phyloP scores from a whole-genome alignment of 2,113 vertebrate genomes.

The Cinclus mexicanus region DNA sequence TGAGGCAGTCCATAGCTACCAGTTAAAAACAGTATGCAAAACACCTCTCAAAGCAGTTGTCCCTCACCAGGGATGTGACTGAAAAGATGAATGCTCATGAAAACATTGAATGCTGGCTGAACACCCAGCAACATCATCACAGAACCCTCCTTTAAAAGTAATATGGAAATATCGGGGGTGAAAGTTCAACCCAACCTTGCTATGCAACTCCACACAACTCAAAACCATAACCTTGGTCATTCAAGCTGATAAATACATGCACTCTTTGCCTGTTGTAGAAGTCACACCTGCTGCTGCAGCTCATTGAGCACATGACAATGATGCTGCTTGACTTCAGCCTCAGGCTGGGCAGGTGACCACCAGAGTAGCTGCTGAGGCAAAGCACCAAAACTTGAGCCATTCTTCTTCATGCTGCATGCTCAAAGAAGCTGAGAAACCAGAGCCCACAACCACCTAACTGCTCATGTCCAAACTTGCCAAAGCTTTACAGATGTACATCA shows the following conservation, averaged over 20 bases:
- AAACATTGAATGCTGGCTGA: neutral
- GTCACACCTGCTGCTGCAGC: neutral
- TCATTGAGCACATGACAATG: accelerated
- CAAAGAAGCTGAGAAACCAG: neutral
- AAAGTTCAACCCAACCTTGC: neutral
- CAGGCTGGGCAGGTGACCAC: neutral
- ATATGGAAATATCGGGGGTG: neutral
- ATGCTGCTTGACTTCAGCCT: neutral
- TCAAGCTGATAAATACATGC: neutral
- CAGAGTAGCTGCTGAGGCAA: neutral
- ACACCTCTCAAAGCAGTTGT: neutral
- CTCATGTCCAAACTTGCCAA: neutral
- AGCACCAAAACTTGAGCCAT: neutral
- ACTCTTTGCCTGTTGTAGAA: neutral
- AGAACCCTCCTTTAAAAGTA: neutral
- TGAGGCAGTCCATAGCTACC: neutral
- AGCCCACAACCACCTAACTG: neutral
- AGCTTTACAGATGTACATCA: accelerated
- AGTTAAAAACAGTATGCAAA: neutral
- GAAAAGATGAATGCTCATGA: neutral
- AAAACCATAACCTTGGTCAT: neutral
- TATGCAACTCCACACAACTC: neutral
- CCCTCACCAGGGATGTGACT: neutral
- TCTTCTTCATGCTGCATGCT: neutral
- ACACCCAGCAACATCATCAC: neutral